Evolutionary conservation across 2,797 vertebrate genomes (phyloP).

Genomic region (Serranus cabrilla): DNA sequence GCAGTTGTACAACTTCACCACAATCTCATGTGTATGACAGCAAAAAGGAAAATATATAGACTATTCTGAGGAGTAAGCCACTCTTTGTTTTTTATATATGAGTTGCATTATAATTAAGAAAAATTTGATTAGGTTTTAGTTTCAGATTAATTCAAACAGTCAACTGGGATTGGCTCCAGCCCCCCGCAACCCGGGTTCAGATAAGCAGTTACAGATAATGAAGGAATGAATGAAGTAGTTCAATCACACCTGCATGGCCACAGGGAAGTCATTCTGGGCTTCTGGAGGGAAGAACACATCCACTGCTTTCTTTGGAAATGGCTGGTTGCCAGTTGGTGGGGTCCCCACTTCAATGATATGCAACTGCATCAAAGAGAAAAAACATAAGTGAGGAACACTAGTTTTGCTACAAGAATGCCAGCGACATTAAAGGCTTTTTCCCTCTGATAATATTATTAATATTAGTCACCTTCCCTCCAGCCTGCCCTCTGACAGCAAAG

Average conservation of each 20-base stretch:
- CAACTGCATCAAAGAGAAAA: slow-evolving; percentile 81
- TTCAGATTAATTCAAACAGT: not conserved
- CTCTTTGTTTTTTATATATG: no score
- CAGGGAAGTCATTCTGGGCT: slow-evolving; percentile 98
- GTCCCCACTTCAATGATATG: slow-evolving; percentile 99
- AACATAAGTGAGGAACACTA: slow-evolving; percentile 3
- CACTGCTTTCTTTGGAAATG: slow-evolving; percentile 98
- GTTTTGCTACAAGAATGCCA: not conserved
- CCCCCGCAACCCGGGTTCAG: no score
- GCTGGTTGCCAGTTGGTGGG: slow-evolving; percentile 96
- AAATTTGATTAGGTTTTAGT: not conserved
- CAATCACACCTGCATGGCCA: slow-evolving; percentile 99
- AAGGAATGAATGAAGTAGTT: no score
- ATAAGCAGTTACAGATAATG: no score
- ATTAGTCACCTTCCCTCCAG: slow-evolving; percentile 94
- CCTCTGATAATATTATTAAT: not conserved
- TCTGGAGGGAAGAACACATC: slow-evolving; percentile 99
- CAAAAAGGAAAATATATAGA: no score
- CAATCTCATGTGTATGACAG: no score
- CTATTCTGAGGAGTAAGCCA: no score
- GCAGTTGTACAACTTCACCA: no score
- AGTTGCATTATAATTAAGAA: no score
- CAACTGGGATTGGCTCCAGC: no score
- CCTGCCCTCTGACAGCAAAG: slow-evolving; percentile 97
- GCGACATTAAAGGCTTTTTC: not conserved